Evolutionary conservation across 2,113 vertebrate species (phyloP).

Genomic region (Plestiodon gilberti): DNA sequence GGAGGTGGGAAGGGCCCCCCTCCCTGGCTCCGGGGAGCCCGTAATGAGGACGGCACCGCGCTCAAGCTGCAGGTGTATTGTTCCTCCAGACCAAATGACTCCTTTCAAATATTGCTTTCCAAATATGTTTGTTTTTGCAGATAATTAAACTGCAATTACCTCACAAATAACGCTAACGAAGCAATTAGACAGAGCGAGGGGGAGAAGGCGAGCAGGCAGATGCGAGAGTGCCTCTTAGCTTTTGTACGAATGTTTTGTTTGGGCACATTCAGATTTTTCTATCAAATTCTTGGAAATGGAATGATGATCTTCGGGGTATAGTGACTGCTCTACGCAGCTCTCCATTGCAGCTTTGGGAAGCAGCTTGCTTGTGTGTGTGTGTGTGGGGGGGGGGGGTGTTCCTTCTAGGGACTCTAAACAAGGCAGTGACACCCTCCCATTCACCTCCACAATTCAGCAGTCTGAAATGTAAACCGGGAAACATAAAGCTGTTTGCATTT

Average conservation of each 20-base stretch:
- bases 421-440: neutral
- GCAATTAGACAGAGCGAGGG: neutral
- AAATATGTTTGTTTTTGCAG: conserved; percentile 27
- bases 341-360: too few species aligned
- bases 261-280: neutral
- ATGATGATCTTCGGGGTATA: neutral
- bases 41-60: accelerated
- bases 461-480: neutral
- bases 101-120: neutral
- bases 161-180: neutral
- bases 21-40: accelerated
- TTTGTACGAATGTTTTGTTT: neutral
- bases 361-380: neutral
- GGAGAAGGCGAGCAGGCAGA: neutral
- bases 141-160: conserved; percentile 35
- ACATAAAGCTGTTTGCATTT: neutral
- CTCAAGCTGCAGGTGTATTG: neutral
- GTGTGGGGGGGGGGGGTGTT: too few species aligned
- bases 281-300: too few species aligned
- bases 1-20: accelerated
- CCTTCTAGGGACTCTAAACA: neutral
- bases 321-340: neutral
- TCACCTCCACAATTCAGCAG: neutral
- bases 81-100: neutral
- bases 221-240: neutral